phyloP scores from a whole-genome alignment of 2,888 invertebrate species.

The Adela reaumurella region DNA sequence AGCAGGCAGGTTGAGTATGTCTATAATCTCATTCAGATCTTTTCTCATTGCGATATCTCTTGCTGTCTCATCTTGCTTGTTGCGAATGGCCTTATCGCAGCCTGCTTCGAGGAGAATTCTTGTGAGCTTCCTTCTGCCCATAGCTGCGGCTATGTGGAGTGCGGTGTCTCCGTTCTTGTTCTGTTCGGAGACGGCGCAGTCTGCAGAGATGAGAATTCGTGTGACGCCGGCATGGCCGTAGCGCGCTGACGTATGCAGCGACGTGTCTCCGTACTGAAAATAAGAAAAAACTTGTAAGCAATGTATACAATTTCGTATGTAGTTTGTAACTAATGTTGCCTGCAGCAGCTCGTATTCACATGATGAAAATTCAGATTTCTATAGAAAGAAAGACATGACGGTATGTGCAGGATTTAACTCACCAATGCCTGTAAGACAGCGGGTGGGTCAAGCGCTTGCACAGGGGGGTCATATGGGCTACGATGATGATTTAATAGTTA shows the following conservation, averaged over 20 bases:
- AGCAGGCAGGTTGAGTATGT: conserved; percentile 63
- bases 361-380: too few species aligned
- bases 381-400: too few species aligned
- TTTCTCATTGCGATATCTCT: conserved; percentile 87
- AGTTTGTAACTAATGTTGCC: too few species aligned
- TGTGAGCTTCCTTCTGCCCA: conserved; percentile 89
- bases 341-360: too few species aligned
- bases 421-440: too few species aligned
- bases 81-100: conserved; percentile 62
- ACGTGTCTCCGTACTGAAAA: conserved; percentile 87
- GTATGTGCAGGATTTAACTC: too few species aligned
- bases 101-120: conserved; percentile 86
- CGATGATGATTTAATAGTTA: too few species aligned
- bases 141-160: conserved; percentile 89
- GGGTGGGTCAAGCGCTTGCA: too few species aligned
- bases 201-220: conserved; percentile 87
- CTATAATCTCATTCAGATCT: conserved; percentile 78
- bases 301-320: too few species aligned
- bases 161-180: conserved; percentile 97
- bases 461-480: too few species aligned
- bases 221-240: conserved; percentile 97
- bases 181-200: conserved; percentile 80
- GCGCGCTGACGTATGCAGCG: conserved; percentile 89
- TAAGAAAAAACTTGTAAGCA: conserved; percentile 9
- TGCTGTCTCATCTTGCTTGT: conserved; percentile 88